Evolutionary conservation across 2,888 invertebrate genomes (phyloP), one percentile per base, ranked within the genome.

Genomic region (Apodemia duryi): DNA sequence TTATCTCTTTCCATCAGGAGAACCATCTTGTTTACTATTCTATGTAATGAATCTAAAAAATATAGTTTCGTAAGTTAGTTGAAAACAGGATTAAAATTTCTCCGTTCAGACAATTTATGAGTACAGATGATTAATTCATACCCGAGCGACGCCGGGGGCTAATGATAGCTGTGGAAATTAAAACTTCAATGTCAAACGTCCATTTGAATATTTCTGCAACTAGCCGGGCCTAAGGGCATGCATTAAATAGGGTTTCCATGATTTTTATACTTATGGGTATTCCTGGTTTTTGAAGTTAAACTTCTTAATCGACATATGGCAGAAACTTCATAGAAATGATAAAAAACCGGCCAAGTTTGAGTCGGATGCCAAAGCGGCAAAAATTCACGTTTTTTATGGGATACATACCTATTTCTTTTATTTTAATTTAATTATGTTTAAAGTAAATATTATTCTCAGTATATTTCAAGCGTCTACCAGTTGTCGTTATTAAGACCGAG

Each of bases 171-270:
- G 13, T 57, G 57, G 57, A 57, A 57, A 57, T 57, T 57, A 57
- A 57, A 51, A 61, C 61, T 61, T 65, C 65, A 65, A 65, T 65
- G 61, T 61, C 52, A 61, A 51, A 41, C 61, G 41, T 68, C 70
- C 68, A 65, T 64, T 54, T 63, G 43, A 64, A 65, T 67, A 62
- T 61, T 43, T 51, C 52, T 64, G 61, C 61, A 69, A 65, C 65
- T 65, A 63, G 66, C 57, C 51, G 43, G 51, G 69, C 68, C 67
- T 69, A 67, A 66, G 67, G 71, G 57, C 29, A 32, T 10, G 6
- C 57, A 35, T 57, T 57, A 57, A 57, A 57, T 57, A 57, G 29
- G 57, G 57, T 13, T 13, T 13, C 32, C 57, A 57, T 5, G 35
- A 57, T 11, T 54, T 54, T 29, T 29, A 54, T 29, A 29, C 6